These are phyloP conservation scores for Dicerorhinus sumatrensis DNA, from an alignment of 2,113 vertebrate species.

Conservation along the genomic window DNA sequence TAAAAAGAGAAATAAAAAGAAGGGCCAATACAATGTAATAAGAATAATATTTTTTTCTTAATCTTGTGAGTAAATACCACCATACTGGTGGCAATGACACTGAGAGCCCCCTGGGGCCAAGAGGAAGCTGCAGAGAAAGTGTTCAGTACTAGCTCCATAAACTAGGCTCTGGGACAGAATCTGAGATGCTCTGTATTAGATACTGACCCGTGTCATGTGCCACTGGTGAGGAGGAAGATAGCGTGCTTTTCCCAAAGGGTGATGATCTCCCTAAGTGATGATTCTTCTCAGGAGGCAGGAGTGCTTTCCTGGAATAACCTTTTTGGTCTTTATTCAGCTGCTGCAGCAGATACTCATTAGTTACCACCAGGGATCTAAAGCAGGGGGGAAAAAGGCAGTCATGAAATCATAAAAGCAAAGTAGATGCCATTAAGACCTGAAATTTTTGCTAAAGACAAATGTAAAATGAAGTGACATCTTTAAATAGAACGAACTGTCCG, in stretches of 20 bases:
- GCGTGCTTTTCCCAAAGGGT: background rate
- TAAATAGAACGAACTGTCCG: constrained; percentile 53
- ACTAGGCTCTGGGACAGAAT: constrained; percentile 63
- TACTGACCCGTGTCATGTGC: constrained; percentile 76
- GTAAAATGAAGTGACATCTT: constrained; percentile 48
- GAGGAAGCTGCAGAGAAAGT: background rate
- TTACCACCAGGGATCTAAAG: constrained; percentile 66
- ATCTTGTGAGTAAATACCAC: constrained; percentile 42
- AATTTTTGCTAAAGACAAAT: constrained; percentile 62
- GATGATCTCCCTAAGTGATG: constrained; percentile 20
- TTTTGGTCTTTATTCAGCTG: constrained; percentile 72
- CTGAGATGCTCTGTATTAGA: constrained; percentile 69
- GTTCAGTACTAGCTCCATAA: constrained; percentile 64
- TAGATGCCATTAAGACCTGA: constrained; percentile 19
- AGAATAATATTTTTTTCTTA: constrained; percentile 66
- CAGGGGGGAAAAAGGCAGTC: background rate
- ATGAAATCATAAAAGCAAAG: constrained; percentile 58
- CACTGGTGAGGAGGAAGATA: constrained; percentile 71
- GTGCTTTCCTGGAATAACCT: constrained; percentile 59
- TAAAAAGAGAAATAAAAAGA: constrained; percentile 62
- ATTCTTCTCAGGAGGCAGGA: constrained; percentile 67
- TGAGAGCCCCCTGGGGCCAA: background rate
- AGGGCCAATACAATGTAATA: constrained; percentile 53
- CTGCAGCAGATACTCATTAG: constrained; percentile 79
- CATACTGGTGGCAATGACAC: background rate